Conservation (phyloP, 2,113 vertebrate species). For the Daubentonia madagascariensis region DNA sequence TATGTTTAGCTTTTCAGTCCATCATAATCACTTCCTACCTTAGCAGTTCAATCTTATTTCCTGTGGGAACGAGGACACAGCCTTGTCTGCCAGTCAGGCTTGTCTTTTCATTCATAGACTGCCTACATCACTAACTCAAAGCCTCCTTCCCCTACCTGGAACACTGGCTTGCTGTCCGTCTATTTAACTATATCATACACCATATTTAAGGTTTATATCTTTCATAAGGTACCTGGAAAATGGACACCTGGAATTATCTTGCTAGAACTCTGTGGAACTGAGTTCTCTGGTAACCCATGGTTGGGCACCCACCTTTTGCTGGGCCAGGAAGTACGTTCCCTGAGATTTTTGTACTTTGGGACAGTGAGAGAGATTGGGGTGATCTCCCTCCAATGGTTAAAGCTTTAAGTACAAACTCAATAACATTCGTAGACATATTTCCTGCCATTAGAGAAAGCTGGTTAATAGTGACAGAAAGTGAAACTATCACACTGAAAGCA, state of each 20-base stretch:
- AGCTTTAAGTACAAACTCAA: not conserved
- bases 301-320: not conserved
- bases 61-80: not conserved
- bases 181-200: not conserved
- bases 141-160: not conserved
- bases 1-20: not conserved
- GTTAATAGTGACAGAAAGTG: not conserved
- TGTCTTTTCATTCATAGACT: not conserved
- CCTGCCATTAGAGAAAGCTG: not conserved
- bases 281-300: not conserved
- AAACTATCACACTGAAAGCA: not conserved
- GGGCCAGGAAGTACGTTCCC: too few relatives aligned
- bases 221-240: not conserved
- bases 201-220: not conserved
- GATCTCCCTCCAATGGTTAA: not conserved
- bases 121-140: not conserved
- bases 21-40: not conserved
- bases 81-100: not conserved
- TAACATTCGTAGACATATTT: not conserved
- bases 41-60: not conserved
- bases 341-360: not conserved
- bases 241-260: not conserved
- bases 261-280: not conserved
- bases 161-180: not conserved
- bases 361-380: not conserved